Evolutionary conservation across 2,888 invertebrate genomes (phyloP).

Genomic region (Drosophila lacicola): DNA sequence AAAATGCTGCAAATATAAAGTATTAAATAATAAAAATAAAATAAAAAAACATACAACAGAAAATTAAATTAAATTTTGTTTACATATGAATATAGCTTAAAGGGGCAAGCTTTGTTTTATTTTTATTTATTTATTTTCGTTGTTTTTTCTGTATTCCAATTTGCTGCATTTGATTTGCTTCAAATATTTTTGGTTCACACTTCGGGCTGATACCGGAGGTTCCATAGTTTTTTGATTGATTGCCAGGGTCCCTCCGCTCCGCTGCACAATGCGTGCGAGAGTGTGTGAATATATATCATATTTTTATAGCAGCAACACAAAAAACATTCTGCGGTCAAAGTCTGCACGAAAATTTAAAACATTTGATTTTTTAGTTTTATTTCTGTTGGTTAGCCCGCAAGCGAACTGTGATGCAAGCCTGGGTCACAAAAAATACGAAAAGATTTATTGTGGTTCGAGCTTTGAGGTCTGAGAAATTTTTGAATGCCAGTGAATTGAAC

Average conservation of each 20-base stretch:
- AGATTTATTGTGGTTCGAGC: conserved; percentile 64
- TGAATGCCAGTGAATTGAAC: conserved; percentile 41
- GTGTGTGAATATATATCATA: conserved; percentile 80
- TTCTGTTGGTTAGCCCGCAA: conserved; percentile 18
- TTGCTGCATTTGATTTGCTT: conserved; percentile 75
- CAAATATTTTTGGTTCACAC: conserved; percentile 77
- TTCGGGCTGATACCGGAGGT: conserved; percentile 62
- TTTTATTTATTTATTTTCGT: conserved; percentile 24
- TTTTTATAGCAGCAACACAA: conserved; percentile 63
- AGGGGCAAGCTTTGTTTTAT: conserved; percentile 18
- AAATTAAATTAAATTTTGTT: conserved; percentile 11
- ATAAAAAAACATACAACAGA: conserved; percentile 3
- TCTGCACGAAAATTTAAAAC: conserved; percentile 71
- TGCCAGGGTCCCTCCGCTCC: conserved; percentile 50
- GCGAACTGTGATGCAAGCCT: conserved; percentile 39
- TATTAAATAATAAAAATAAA: conserved; percentile 13
- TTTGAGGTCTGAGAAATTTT: conserved; percentile 60
- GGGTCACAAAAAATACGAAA: conserved; percentile 46
- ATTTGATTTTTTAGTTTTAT: conserved; percentile 39
- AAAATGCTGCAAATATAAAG: conserved; percentile 45
- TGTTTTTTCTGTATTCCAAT: conserved; percentile 21
- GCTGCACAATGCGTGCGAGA: conserved; percentile 53
- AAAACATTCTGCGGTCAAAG: conserved; percentile 66
- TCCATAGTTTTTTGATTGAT: conserved; percentile 73
- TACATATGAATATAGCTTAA: not conserved